These are phyloP conservation scores for Melanotaenia parkinsoni DNA, from an alignment of 2,797 vertebrate genomes.

Conservation along the genomic window DNA sequence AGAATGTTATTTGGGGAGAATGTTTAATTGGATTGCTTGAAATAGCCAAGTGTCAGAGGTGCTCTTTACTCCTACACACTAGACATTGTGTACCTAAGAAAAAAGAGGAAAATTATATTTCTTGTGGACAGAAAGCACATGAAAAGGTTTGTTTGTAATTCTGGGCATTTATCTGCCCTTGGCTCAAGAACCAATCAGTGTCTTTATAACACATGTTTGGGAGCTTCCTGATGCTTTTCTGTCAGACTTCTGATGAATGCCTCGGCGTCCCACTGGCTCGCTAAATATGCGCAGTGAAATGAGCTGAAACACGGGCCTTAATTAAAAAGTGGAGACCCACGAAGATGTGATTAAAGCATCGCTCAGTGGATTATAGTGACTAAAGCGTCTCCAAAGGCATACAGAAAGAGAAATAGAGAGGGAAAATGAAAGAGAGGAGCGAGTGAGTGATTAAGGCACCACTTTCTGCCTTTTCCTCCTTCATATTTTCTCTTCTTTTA, in stretches of 20 bases:
- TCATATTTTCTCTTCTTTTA: slow-evolving; percentile 51
- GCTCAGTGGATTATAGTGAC: slow-evolving; percentile 78
- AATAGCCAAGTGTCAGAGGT: slow-evolving; percentile 40
- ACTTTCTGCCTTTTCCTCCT: slow-evolving; percentile 48
- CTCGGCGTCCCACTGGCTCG: slow-evolving; percentile 75
- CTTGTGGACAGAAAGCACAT: slow-evolving; percentile 23
- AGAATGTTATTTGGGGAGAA: slow-evolving; percentile 31
- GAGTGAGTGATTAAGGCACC: slow-evolving; percentile 63
- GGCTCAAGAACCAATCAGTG: slow-evolving; percentile 69
- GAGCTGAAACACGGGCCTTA: slow-evolving; percentile 85
- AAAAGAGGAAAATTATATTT: slow-evolving; percentile 9
- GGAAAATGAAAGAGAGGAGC: slow-evolving; percentile 39
- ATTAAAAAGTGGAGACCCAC: slow-evolving; percentile 83
- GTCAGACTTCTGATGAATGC: slow-evolving; percentile 80
- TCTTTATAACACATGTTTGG: slow-evolving; percentile 60
- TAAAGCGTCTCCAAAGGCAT: slow-evolving; percentile 71
- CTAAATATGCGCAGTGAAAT: slow-evolving; percentile 86
- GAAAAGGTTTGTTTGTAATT: slow-evolving; percentile 44
- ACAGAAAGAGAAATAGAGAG: slow-evolving; percentile 52
- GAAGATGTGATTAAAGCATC: slow-evolving; percentile 82
- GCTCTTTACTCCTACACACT: slow-evolving; percentile 39
- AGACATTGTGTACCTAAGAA: slow-evolving; percentile 22
- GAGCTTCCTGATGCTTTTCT: slow-evolving; percentile 65
- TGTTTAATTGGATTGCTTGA: slow-evolving; percentile 55
- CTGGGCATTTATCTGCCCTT: slow-evolving; percentile 62